Percentiles rank a stretch among this genome's conserved stretches.
phyloP scores from a whole-genome alignment of 2,888 invertebrate genomes.

The Scaeva pyrastri region DNA sequence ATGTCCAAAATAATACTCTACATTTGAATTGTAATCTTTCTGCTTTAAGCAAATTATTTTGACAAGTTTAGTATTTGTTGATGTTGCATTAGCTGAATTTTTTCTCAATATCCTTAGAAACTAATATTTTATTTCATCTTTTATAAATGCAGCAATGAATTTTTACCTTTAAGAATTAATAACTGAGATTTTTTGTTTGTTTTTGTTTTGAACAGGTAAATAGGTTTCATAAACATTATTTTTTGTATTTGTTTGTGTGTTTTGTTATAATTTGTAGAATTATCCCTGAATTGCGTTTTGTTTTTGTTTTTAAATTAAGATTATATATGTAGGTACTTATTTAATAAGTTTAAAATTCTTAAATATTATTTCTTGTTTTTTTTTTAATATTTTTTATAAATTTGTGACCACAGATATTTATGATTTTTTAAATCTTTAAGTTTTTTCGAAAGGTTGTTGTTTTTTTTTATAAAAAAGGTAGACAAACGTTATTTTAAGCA shows the following conservation, averaged over 20 bases:
- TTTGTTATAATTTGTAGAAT: constrained; percentile 63
- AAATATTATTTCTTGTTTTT: constrained; percentile 13
- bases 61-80: constrained; percentile 12
- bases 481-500: constrained; percentile 57
- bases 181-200: constrained; percentile 51
- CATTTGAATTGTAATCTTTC: not conserved
- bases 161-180: constrained; percentile 35
- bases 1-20: not conserved
- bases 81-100: constrained; percentile 46
- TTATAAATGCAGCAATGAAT: constrained; percentile 40
- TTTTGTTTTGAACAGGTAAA: constrained; percentile 68
- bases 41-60: constrained; percentile 38
- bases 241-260: constrained; percentile 25
- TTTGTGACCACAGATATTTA: constrained; percentile 73
- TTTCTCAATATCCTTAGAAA: constrained; percentile 39
- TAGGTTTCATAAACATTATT: constrained; percentile 53
- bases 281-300: constrained; percentile 69
- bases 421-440: constrained; percentile 49
- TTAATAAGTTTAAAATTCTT: constrained; percentile 50
- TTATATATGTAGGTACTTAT: constrained; percentile 42
- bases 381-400: constrained; percentile 50
- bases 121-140: constrained; percentile 9
- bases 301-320: constrained; percentile 24
- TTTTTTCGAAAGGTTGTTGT: constrained; percentile 45
- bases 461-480: constrained; percentile 52